Base-by-base conservation (phyloP, 2,113 vertebrate species). In the Vidua macroura region DNA sequence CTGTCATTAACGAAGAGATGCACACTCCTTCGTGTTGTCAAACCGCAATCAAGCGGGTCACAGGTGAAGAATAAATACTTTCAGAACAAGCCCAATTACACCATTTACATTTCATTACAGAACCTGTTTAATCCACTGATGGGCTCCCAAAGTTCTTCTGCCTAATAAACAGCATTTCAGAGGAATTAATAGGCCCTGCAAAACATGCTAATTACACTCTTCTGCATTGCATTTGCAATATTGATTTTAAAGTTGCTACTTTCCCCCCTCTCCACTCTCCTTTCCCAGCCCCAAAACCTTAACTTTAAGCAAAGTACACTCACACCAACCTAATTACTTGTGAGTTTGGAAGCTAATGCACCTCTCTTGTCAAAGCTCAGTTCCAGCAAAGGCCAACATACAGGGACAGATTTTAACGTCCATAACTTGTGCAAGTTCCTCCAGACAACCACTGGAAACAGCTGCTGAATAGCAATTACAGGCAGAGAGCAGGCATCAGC, bases 21-120 rank as follows among this genome's bases (percentile, higher is more conserved):
- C 90, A 94, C 91, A 94, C 95, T 96, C 96, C 95, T 97, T 96
- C 87, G 93, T 97, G 97, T 97, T 98, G 97, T 97, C 97, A 97
- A 97, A 97, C 97, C 90, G 95, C 97, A 97, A 98, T 97, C 97
- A 97, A 95, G 88, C 83, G 8, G 97, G 97, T 97, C 97, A 87
- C 97, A 97, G 97, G 97, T 97, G 97, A 97, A 97, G 97, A 97
- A 97, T 96, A 97, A 98, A 97, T 97, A 97, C 97, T 97, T 97
- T 96, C 96, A 95, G 95, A 97, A 97, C 96, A 97, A 97, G 97
- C 96, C 97, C 97, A 97, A 98, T 97, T 97, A 97, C 97, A 94
- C 94, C 97, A 97, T 97, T 98, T 97, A 97, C 97, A 97, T 98
- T 98, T 98, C 97, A 97, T 97, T 96, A 97, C 96, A 89, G 94